Percentiles rank a stretch among this genome's conserved stretches.
These are phyloP conservation scores for Pipistrellus nathusii DNA, from an alignment of 2,797 vertebrate species.

Conservation along the genomic window DNA sequence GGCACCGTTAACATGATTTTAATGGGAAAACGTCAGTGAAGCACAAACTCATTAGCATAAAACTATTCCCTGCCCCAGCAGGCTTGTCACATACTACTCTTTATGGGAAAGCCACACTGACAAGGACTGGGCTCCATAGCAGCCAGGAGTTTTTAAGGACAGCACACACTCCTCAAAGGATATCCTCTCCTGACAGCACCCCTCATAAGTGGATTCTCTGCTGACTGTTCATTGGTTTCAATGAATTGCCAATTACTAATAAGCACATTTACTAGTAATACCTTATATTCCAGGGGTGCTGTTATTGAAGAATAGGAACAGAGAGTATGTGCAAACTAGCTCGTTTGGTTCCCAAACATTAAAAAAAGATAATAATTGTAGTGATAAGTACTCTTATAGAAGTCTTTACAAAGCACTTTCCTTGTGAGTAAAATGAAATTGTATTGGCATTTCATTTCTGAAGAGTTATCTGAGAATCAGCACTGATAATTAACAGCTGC, in stretches of 20 bases:
- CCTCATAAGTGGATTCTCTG: background rate
- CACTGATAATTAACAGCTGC: background rate
- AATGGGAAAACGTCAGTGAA: conserved; percentile 80
- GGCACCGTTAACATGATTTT: conserved; percentile 83
- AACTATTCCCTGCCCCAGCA: conserved; percentile 81
- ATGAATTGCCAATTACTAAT: background rate
- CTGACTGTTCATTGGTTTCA: background rate
- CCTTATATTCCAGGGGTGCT: background rate
- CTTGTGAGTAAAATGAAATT: background rate
- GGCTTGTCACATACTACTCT: conserved; percentile 77
- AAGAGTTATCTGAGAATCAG: background rate
- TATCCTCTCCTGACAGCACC: background rate
- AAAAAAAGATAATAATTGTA: background rate
- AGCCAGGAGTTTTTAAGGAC: background rate
- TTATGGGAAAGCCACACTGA: conserved; percentile 58
- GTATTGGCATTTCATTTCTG: background rate
- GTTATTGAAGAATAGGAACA: background rate
- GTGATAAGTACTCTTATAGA: background rate
- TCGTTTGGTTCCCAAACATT: conserved; percentile 24
- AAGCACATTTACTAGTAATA: background rate
- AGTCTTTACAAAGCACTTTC: background rate
- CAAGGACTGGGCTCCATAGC: background rate
- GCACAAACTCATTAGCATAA: conserved; percentile 82
- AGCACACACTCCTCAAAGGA: background rate
- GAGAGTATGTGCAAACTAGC: background rate